These are phyloP conservation scores for Synergus gifuensis DNA, from an alignment of 2,888 invertebrate species.

Conservation along the genomic window DNA sequence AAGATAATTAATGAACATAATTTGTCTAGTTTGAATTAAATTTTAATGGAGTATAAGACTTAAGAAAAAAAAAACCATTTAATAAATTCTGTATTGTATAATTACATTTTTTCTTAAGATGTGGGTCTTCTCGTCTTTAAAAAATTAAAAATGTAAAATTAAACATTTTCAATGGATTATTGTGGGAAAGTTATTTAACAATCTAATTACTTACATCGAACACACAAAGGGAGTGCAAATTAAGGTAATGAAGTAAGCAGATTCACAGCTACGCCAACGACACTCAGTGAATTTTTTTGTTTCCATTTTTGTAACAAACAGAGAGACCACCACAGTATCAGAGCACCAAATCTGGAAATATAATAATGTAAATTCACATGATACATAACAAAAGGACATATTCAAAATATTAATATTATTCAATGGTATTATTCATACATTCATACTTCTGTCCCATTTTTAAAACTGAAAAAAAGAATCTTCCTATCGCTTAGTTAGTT, in stretches of 20 bases:
- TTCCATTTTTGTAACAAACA: neutral
- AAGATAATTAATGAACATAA: neutral
- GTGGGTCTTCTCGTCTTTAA: no score
- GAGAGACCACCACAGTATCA: neutral
- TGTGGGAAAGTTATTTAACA: no score
- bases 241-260: slow-evolving; percentile 32
- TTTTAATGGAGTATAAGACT: neutral
- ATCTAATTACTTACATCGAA: neutral
- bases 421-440: no score
- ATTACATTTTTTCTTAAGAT: no score
- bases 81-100: neutral
- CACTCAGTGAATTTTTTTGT: slow-evolving; percentile 14
- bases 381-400: no score
- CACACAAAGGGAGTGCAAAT: slow-evolving; percentile 17
- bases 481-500: no score
- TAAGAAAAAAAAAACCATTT: neutral
- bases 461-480: no score
- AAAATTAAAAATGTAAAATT: neutral
- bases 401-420: no score
- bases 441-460: no score
- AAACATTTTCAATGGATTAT: neutral
- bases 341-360: slow-evolving; percentile 3
- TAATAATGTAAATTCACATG: slow-evolving; percentile 21
- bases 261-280: neutral
- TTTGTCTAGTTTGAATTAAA: neutral